Evolutionary conservation across 2,888 invertebrate genomes (phyloP).

Genomic region (Zele albiditarsus): DNA sequence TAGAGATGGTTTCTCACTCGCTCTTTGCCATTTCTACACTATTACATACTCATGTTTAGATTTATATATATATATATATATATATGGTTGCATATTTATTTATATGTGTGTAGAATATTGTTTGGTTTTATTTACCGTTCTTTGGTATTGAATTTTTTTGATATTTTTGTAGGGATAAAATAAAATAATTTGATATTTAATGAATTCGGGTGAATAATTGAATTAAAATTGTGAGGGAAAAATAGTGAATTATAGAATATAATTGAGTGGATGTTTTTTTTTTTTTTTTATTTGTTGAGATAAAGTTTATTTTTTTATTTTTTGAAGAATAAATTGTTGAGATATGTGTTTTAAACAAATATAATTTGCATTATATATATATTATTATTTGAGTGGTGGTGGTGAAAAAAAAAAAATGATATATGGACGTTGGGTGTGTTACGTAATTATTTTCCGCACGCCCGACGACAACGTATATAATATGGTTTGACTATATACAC

Average conservation of each 20-base stretch:
- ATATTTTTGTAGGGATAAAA: not conserved
- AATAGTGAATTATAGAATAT: too few species aligned
- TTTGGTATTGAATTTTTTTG: too few species aligned
- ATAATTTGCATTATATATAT: not conserved
- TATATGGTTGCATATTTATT: not conserved
- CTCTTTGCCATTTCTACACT: not conserved
- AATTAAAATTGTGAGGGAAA: too few species aligned
- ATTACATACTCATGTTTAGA: not conserved
- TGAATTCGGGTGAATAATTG: too few species aligned
- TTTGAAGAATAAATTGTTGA: too few species aligned
- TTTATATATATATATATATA: not conserved
- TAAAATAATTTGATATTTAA: not conserved
- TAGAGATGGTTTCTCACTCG: not conserved
- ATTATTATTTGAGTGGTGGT: not conserved
- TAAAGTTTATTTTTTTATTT: too few species aligned
- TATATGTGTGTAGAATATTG: not conserved
- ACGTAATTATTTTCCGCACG: conserved; percentile 37
- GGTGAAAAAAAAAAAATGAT: conserved; percentile 1
- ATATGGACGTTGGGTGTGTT: conserved; percentile 16
- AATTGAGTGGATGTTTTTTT: too few species aligned
- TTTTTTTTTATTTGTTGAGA: too few species aligned
- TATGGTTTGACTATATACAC: conserved; percentile 42
- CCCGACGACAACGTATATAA: conserved; percentile 41
- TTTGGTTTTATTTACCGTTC: too few species aligned
- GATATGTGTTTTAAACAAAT: too few species aligned